These are phyloP conservation scores for Seriola rivoliana DNA, from an alignment of 2,113 vertebrate genomes.

Conservation along the genomic window DNA sequence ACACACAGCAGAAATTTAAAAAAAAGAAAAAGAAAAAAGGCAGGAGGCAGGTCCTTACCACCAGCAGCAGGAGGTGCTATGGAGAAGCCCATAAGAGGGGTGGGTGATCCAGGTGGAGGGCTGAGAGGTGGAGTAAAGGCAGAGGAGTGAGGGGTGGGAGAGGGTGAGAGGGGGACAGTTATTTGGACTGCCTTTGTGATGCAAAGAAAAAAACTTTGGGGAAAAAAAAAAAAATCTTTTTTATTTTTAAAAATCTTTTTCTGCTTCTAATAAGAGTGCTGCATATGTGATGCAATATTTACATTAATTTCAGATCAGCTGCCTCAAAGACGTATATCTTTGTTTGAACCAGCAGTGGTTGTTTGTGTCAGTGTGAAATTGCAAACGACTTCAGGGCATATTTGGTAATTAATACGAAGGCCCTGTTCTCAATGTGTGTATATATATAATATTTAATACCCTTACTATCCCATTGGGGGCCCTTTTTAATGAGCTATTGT, in stretches of 20 bases:
- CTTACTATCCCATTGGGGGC: constrained; percentile 86
- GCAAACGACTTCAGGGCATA: constrained; percentile 83
- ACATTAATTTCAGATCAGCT: constrained; percentile 70
- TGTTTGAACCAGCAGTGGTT: constrained; percentile 80
- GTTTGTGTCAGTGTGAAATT: constrained; percentile 83
- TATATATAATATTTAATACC: constrained; percentile 87
- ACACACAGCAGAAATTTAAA: neutral
- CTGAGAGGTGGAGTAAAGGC: constrained; percentile 1
- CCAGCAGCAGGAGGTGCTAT: constrained; percentile 68
- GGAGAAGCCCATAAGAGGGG: constrained; percentile 50
- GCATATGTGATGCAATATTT: constrained; percentile 79
- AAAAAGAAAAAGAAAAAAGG: neutral
- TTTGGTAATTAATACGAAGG: constrained; percentile 85
- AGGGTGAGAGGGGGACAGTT: constrained; percentile 19
- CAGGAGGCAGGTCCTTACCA: constrained; percentile 34
- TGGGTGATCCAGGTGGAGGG: constrained; percentile 33
- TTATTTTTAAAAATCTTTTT: constrained; percentile 1
- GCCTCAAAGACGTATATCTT: constrained; percentile 73
- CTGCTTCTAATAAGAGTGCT: constrained; percentile 56
- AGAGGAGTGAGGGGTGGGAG: neutral
- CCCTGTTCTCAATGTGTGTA: constrained; percentile 67
- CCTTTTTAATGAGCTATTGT: constrained; percentile 92
- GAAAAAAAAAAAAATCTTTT: neutral
- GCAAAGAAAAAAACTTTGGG: constrained; percentile 43
- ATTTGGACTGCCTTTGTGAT: constrained; percentile 56